Conservation (phyloP, 2,797 vertebrate genomes). For the Lindbergichthys nudifrons region DNA sequence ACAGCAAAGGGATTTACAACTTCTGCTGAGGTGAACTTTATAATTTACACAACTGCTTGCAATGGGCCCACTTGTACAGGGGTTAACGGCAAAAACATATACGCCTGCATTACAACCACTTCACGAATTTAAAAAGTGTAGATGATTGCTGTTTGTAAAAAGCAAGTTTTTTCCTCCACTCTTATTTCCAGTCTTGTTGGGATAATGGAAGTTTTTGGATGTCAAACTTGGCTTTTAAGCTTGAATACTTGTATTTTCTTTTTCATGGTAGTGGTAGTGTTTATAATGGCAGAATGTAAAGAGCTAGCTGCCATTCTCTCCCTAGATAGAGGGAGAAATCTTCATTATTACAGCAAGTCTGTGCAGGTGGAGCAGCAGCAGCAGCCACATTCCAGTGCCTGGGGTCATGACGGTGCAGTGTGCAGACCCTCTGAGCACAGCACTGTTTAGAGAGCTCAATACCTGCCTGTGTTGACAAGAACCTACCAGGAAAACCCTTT, state of each 20-base stretch:
- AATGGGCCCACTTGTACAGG: slow-evolving; percentile 14
- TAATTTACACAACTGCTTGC: neutral
- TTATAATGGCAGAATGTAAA: slow-evolving; percentile 7
- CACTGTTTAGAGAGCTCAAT: slow-evolving; percentile 13
- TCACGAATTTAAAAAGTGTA: neutral
- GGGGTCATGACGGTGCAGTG: slow-evolving; percentile 58
- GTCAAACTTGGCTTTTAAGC: neutral
- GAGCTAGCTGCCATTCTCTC: slow-evolving; percentile 17
- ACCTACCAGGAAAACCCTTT: neutral
- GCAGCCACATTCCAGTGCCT: slow-evolving; percentile 74
- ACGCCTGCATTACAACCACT: neutral
- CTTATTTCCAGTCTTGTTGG: rapidly evolving
- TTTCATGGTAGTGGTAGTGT: neutral
- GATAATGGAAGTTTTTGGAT: too few species aligned
- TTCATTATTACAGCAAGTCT: slow-evolving; percentile 75
- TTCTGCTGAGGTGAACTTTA: neutral
- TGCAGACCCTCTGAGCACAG: slow-evolving; percentile 55
- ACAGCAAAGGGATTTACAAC: neutral
- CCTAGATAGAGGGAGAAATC: slow-evolving; percentile 28
- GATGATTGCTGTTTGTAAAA: neutral
- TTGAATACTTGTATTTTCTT: neutral
- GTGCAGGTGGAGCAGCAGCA: slow-evolving; percentile 76
- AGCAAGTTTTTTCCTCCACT: neutral
- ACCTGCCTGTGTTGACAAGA: slow-evolving; percentile 43
- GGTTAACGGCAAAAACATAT: neutral